phyloP scores from a whole-genome alignment of 2,888 invertebrate species.

The Neoscelio sp. region DNA sequence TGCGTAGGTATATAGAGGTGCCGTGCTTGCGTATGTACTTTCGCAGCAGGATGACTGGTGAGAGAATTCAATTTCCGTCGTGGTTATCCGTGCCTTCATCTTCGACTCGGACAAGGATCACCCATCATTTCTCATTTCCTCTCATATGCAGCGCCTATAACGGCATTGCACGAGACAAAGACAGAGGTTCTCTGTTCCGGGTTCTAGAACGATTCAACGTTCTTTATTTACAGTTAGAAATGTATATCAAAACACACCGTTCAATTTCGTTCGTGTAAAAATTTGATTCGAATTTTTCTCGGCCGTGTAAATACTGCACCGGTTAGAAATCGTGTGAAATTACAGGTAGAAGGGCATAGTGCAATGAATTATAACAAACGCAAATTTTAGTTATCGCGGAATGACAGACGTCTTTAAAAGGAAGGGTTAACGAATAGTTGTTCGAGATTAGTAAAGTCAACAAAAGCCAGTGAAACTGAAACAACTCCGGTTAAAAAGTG shows the following conservation, averaged over 20 bases:
- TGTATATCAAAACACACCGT: slow-evolving; percentile 50
- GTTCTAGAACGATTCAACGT: slow-evolving; percentile 54
- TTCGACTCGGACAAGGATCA: slow-evolving; percentile 73
- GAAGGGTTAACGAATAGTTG: too few relatives aligned
- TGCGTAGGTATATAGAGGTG: slow-evolving; percentile 67
- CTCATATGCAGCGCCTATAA: slow-evolving; percentile 60
- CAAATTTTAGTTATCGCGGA: too few relatives aligned
- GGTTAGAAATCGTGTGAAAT: slow-evolving; percentile 6
- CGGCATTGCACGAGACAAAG: slow-evolving; percentile 61
- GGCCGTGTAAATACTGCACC: slow-evolving; percentile 1
- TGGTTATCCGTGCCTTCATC: slow-evolving; percentile 80
- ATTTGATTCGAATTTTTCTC: slow-evolving; percentile 35
- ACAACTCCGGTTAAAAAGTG: too few relatives aligned
- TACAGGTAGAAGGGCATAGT: too few relatives aligned
- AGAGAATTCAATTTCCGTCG: slow-evolving; percentile 82
- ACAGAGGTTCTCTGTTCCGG: slow-evolving; percentile 59
- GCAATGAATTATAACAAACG: too few relatives aligned
- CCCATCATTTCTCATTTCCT: slow-evolving; percentile 71
- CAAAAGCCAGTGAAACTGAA: too few relatives aligned
- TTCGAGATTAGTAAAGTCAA: too few relatives aligned
- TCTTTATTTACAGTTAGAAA: slow-evolving; percentile 64
- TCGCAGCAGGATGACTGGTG: slow-evolving; percentile 79
- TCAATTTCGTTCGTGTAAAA: slow-evolving; percentile 38
- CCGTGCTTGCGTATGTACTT: slow-evolving; percentile 70
- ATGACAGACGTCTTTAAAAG: too few relatives aligned